phyloP scores from a whole-genome alignment of 2,888 invertebrate genomes.

The Sacculina carcini region DNA sequence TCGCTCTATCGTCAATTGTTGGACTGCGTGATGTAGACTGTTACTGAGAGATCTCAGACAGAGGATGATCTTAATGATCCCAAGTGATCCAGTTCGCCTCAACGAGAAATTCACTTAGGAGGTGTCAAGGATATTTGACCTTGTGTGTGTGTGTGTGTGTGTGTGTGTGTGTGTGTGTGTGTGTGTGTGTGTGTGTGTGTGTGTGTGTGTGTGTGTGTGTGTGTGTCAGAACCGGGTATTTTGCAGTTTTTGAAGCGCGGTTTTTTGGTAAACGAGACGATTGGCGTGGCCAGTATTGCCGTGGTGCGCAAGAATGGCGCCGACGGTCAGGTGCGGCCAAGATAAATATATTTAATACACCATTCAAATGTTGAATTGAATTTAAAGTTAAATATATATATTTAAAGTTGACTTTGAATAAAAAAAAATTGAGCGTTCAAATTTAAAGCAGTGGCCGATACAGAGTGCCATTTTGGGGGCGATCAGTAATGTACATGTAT shows the following conservation, averaged over 20 bases:
- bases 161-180: not conserved
- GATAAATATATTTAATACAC: too few relatives aligned
- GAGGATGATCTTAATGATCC: too few relatives aligned
- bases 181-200: not conserved
- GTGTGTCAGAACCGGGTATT: conserved; percentile 30
- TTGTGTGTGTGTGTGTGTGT: not conserved
- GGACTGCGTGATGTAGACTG: not conserved
- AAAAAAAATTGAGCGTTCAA: too few relatives aligned
- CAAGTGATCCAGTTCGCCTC: too few relatives aligned
- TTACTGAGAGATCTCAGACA: not conserved
- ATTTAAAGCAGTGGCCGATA: too few relatives aligned
- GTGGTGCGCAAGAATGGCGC: conserved; percentile 26
- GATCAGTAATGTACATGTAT: too few relatives aligned
- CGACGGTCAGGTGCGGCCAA: conserved; percentile 27
- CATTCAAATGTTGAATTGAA: too few relatives aligned
- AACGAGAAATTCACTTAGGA: too few relatives aligned
- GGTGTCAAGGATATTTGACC: not conserved
- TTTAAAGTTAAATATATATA: too few relatives aligned
- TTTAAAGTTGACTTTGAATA: too few relatives aligned
- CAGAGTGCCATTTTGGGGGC: too few relatives aligned
- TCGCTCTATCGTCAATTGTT: not conserved
- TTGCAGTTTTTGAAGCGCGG: conserved; percentile 28
- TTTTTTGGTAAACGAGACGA: conserved; percentile 28
- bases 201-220: conserved; percentile 8
- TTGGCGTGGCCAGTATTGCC: conserved; percentile 23